phyloP scores from a whole-genome alignment of 2,797 vertebrate species.

The Sebastes cheni region DNA sequence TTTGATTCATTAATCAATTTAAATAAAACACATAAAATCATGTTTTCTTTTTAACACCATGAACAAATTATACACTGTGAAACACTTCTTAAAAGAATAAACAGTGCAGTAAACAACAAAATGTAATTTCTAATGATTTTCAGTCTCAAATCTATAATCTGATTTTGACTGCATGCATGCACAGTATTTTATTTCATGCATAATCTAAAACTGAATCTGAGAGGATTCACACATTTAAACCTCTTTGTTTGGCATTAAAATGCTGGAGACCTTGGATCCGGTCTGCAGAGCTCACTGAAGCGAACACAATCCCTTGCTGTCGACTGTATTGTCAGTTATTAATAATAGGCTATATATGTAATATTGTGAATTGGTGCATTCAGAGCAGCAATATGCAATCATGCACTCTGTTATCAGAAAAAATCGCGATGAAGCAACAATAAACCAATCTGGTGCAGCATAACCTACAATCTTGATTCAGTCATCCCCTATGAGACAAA shows the following conservation, averaged over 20 bases:
- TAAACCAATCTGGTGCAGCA: not conserved
- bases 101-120: not conserved
- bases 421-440: not conserved
- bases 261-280: slow-evolving; percentile 17
- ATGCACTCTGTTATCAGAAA: not conserved
- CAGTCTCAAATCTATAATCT: not conserved
- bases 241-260: not conserved
- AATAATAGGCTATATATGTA: not conserved
- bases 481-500: not conserved
- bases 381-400: not conserved
- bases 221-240: not conserved
- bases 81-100: too few relatives aligned
- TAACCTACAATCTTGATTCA: not conserved
- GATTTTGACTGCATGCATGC: not conserved
- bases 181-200: not conserved
- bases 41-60: not conserved
- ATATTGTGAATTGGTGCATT: not conserved
- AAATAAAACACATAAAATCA: not conserved
- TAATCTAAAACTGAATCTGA: not conserved
- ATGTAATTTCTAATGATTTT: not conserved
- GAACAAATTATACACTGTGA: not conserved
- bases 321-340: not conserved
- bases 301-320: not conserved
- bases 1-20: too few relatives aligned
- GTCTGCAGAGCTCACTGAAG: slow-evolving; percentile 1